Evolutionary conservation across 2,797 vertebrate species (phyloP).

Genomic region (Poecilia velifera): DNA sequence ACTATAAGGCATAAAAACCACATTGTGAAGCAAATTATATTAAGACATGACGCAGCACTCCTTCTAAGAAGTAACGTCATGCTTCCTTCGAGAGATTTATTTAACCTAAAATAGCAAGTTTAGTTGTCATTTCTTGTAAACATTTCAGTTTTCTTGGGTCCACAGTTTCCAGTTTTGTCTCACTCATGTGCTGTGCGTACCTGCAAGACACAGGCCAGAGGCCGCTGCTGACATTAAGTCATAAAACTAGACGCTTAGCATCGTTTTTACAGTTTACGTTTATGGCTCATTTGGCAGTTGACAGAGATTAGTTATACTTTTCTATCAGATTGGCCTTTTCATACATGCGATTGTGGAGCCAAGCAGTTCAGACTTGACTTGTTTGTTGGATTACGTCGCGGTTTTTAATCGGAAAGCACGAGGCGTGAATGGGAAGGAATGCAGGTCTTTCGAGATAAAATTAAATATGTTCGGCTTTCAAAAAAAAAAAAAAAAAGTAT

Average conservation of each 20-base stretch:
- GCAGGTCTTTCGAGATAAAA: not conserved
- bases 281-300: slow-evolving; percentile 2
- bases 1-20: not conserved
- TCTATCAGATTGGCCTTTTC: not conserved
- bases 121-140: not conserved
- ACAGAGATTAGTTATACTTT: not conserved
- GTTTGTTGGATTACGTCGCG: not conserved
- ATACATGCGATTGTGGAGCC: not conserved
- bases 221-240: not conserved
- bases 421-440: not conserved
- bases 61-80: not conserved
- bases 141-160: not conserved
- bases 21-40: not conserved
- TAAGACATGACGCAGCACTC: not conserved
- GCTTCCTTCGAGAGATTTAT: not conserved
- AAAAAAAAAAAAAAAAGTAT: not conserved
- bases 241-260: not conserved
- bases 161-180: not conserved
- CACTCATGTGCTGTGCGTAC: not conserved
- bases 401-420: not conserved
- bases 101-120: not conserved
- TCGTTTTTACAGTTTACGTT: not conserved
- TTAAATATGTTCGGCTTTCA: not conserved
- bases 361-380: not conserved
- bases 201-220: not conserved